Conservation (phyloP, 1,140 invertebrate species). For the Drosophila orosa region DNA sequence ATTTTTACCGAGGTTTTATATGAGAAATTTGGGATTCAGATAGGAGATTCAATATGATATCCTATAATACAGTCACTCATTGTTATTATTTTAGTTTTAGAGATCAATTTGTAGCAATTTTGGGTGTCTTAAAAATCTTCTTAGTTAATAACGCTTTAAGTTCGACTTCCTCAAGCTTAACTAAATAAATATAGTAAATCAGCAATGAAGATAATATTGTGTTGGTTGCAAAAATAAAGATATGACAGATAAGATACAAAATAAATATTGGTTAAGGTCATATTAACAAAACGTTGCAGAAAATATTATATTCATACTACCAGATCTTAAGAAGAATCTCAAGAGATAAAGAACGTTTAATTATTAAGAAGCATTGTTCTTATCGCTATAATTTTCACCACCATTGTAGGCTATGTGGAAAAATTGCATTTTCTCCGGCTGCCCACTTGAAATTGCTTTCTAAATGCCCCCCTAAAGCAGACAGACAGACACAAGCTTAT, state of each 20-base stretch:
- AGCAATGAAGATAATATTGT: neutral
- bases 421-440: conserved; percentile 35
- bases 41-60: neutral
- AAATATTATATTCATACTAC: neutral
- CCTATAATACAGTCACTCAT: neutral
- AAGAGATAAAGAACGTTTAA: neutral
- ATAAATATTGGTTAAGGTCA: conserved; percentile 21
- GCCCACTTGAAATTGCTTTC: conserved; percentile 78
- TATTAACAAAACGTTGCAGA: conserved; percentile 2
- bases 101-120: neutral
- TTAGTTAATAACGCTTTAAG: neutral
- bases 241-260: conserved; percentile 29
- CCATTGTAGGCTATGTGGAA: conserved; percentile 9
- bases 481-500: conserved; percentile 17
- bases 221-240: conserved; percentile 13
- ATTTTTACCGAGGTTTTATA: neutral
- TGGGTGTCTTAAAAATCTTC: neutral
- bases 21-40: neutral
- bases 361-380: neutral
- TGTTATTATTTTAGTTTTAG: neutral
- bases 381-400: conserved; percentile 3
- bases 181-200: neutral
- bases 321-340: neutral
- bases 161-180: neutral
- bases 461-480: conserved; percentile 57